phyloP scores from a whole-genome alignment of 2,797 vertebrate species.

The Limosa lapponica region DNA sequence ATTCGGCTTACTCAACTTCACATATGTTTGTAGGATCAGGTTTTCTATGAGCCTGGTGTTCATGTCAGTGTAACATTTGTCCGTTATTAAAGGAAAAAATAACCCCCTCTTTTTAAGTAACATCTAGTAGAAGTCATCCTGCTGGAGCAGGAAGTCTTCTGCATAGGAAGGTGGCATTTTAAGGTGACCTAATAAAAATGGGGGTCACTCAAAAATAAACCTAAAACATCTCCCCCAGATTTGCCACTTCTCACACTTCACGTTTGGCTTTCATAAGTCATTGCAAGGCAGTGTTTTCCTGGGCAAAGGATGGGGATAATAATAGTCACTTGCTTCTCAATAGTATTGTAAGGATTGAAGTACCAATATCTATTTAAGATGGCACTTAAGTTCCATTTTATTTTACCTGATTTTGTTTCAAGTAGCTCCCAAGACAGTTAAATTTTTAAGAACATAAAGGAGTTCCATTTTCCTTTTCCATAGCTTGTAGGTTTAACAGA shows the following conservation, averaged over 20 bases:
- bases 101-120: not conserved
- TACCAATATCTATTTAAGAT: not conserved
- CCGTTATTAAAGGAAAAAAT: not conserved
- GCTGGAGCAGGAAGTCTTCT: not conserved
- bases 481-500: not conserved
- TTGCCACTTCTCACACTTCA: not conserved
- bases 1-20: not conserved
- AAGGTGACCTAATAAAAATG: not conserved
- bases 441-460: not conserved
- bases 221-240: not conserved
- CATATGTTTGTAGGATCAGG: not conserved
- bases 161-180: not conserved
- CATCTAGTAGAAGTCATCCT: not conserved
- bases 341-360: not conserved
- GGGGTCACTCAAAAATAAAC: not conserved
- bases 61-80: not conserved
- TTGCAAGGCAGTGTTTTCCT: not conserved
- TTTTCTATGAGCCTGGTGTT: not conserved
- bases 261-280: not conserved
- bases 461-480: not conserved
- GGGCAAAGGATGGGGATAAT: not conserved
- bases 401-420: conserved; percentile 8
- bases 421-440: not conserved
- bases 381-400: not conserved
- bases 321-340: not conserved